Base-by-base conservation (phyloP, 2,113 vertebrate species). In the Capreolus pygargus region DNA sequence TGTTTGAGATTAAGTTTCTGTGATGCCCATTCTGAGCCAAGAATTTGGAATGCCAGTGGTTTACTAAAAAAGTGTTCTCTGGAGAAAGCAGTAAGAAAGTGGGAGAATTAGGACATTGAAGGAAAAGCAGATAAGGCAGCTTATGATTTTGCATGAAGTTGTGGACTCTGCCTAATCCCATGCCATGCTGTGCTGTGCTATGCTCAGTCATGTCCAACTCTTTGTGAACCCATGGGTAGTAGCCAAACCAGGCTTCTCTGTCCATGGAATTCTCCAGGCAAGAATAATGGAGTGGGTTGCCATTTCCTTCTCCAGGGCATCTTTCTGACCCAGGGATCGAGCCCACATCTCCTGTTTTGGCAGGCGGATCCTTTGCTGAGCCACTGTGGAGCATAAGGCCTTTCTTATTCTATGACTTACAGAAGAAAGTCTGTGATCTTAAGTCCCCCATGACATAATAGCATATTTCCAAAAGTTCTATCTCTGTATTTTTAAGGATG, bases 331-430 rank as follows among this genome's bases (percentile, higher is more conserved):
- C 70, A 76, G 39, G 23, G 70, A 27, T 76, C 0, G 1, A 76
- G 3, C 21, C 70, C 23, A 15, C 6, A 43, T 43, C 12, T 43
- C 70, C 70, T 43, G 39, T 76, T 43, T 43, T 76, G 21, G 36
- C 23, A 43, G 39, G 6, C 25, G 39, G 23, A 76, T 43, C 15
- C 3, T 76, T 76, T 76, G 14, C 70, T 43, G 39, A 76, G 39
- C 70, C 70, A 76, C 39, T 0, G 1, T 10, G 13, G 39, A 27
- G 39, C 6, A 1, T 4, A 2, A 28, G 33, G 7, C 64, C 9
- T 76, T 45, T 14, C 16, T 87, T 74, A 14, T 91, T 88, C 27
- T 47, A 3, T n/a, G 30, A 25, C 5, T 30, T 52, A 52, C 9
- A 91, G 25, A 55, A 78, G 55, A 92, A 58, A 81, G 39, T 64